A percentile compares a stretch with the other conserved stretches of the same genome.
These are phyloP conservation scores for Tapirus terrestris DNA, from an alignment of 2,113 vertebrate genomes.

Conservation along the genomic window DNA sequence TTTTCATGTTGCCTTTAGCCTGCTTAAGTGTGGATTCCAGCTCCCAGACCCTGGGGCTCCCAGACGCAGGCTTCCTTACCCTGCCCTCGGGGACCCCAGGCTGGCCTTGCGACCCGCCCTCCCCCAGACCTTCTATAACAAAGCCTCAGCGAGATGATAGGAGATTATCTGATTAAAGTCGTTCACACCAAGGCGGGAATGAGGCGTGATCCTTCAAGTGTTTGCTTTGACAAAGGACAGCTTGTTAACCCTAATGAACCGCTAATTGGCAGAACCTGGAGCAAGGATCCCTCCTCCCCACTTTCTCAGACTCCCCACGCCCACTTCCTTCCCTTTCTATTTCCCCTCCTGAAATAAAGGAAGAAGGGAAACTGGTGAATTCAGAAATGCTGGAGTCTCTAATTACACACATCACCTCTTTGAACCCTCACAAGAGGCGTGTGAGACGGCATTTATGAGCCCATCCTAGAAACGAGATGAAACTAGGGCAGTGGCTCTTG, in stretches of 20 bases:
- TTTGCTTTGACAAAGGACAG: slow-evolving; percentile 61
- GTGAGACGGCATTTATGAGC: neutral
- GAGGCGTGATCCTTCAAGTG: slow-evolving; percentile 54
- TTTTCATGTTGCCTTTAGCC: neutral
- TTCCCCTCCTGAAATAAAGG: neutral
- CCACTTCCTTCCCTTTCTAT: neutral
- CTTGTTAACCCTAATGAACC: slow-evolving; percentile 53
- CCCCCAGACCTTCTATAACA: neutral
- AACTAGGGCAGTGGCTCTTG: neutral
- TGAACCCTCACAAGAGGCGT: neutral
- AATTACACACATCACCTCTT: neutral
- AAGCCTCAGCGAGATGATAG: slow-evolving; percentile 47
- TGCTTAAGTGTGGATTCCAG: neutral
- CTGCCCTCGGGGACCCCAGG: neutral
- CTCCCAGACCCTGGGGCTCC: neutral
- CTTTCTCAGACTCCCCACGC: neutral
- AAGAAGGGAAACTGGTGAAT: neutral
- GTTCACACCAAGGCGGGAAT: slow-evolving; percentile 58
- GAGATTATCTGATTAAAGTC: slow-evolving; percentile 71
- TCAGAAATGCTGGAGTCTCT: neutral
- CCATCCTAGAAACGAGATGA: neutral
- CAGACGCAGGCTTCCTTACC: neutral
- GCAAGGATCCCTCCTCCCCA: neutral
- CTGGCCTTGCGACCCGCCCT: neutral
- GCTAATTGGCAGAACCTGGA: neutral